Conservation (phyloP, 2,888 invertebrate genomes). For the Himalopsyche tibetana region DNA sequence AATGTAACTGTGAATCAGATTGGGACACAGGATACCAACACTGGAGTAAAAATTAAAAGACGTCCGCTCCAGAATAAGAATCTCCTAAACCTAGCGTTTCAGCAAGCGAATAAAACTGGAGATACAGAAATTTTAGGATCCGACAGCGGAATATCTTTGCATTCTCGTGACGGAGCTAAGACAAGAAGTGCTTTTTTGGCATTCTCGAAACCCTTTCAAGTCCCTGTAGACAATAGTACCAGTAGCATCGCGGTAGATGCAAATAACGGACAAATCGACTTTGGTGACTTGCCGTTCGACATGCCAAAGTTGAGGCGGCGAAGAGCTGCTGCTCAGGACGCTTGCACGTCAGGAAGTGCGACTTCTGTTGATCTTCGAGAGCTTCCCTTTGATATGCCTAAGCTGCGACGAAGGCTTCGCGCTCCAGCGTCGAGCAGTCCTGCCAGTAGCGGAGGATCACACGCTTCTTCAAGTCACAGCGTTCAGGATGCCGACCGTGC, state of each 20-base stretch:
- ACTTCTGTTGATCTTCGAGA: constrained; percentile 87
- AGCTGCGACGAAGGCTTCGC: constrained; percentile 85
- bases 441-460: constrained; percentile 85
- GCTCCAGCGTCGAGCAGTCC: constrained; percentile 80
- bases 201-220: constrained; percentile 77
- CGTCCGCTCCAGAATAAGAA: constrained; percentile 87
- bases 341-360: constrained; percentile 84
- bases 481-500: constrained; percentile 83
- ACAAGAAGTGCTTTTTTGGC: constrained; percentile 80
- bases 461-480: constrained; percentile 89
- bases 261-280: constrained; percentile 77
- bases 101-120: constrained; percentile 78
- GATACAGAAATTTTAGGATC: constrained; percentile 90
- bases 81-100: constrained; percentile 81
- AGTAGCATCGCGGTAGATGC: constrained; percentile 69
- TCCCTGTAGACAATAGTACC: constrained; percentile 74
- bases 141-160: constrained; percentile 92
- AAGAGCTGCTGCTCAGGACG: constrained; percentile 80
- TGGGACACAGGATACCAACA: constrained; percentile 73
- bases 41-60: constrained; percentile 79
- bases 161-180: constrained; percentile 88
- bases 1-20: constrained; percentile 69
- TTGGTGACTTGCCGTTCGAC: constrained; percentile 90
- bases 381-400: constrained; percentile 95
- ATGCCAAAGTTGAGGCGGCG: constrained; percentile 90